Evolutionary conservation across 2,797 vertebrate genomes (phyloP).

Genomic region (Staurois parvus): DNA sequence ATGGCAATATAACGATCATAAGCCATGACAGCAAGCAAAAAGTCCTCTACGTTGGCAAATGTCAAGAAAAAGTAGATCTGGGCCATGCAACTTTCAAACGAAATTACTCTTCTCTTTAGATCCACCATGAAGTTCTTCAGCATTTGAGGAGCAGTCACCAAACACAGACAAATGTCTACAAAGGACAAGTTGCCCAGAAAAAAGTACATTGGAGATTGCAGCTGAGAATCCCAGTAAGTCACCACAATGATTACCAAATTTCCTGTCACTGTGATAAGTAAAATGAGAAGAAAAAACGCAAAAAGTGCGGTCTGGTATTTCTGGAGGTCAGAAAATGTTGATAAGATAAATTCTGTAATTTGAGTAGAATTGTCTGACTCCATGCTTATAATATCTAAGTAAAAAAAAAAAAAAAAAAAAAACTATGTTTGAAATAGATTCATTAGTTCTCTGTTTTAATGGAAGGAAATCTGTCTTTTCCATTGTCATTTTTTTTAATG

Average conservation of each 20-base stretch:
- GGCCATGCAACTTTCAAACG: slow-evolving; percentile 65
- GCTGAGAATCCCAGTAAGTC: slow-evolving; percentile 45
- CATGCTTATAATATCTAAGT: not conserved
- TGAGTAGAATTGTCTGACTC: not conserved
- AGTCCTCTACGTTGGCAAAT: slow-evolving; percentile 68
- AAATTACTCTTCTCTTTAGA: slow-evolving; percentile 65
- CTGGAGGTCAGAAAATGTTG: slow-evolving; percentile 17
- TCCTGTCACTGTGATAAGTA: slow-evolving; percentile 56
- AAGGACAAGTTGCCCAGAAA: slow-evolving; percentile 24
- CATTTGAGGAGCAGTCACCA: slow-evolving; percentile 33
- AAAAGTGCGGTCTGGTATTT: slow-evolving; percentile 5
- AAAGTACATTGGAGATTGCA: slow-evolving; percentile 64
- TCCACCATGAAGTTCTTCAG: slow-evolving; percentile 60
- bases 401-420: not conserved
- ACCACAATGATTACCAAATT: slow-evolving; percentile 63
- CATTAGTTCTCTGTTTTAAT: too few species aligned
- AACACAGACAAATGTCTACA: slow-evolving; percentile 19
- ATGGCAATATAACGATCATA: slow-evolving; percentile 32
- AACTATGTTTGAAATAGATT: too few species aligned
- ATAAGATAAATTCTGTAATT: slow-evolving; percentile 17
- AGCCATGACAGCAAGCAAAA: slow-evolving; percentile 62
- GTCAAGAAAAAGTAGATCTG: slow-evolving; percentile 70
- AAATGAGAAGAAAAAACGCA: slow-evolving; percentile 50
- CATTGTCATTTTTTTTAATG: not conserved
- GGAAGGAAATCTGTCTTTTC: not conserved